Conservation (phyloP, 2,113 vertebrate species). For the Tapirus terrestris region DNA sequence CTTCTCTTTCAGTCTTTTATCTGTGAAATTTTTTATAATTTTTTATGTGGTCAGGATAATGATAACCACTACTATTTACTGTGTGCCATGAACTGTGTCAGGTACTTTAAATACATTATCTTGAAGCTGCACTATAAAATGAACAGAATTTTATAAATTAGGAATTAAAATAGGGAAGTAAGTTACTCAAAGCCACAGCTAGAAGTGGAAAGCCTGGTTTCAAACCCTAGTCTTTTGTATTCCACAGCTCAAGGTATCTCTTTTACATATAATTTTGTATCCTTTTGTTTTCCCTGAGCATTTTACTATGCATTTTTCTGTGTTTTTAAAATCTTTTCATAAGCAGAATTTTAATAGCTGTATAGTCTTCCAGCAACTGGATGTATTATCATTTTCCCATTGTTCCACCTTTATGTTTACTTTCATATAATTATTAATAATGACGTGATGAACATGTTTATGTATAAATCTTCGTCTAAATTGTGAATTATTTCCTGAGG, state of each 20-base stretch:
- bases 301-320: conserved; percentile 42
- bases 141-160: conserved; percentile 19
- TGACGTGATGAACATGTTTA: neutral
- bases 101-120: neutral
- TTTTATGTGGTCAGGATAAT: conserved; percentile 16
- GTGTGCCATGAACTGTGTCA: neutral
- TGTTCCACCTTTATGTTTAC: conserved; percentile 31
- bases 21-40: neutral
- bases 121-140: conserved; percentile 27
- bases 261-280: neutral
- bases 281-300: conserved; percentile 9
- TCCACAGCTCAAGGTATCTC: neutral
- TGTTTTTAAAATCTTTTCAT: conserved; percentile 43
- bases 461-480: conserved; percentile 32
- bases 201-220: conserved; percentile 28
- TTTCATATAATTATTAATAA: conserved; percentile 44
- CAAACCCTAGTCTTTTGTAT: conserved; percentile 25
- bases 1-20: conserved; percentile 23
- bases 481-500: conserved; percentile 45
- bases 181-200: neutral
- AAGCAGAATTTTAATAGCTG: conserved; percentile 31
- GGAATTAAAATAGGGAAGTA: conserved; percentile 44
- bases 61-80: conserved; percentile 30
- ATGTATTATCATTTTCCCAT: conserved; percentile 12
- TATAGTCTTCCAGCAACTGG: neutral